Conservation (phyloP, 2,797 vertebrate genomes). For the Anguilla obscura region DNA sequence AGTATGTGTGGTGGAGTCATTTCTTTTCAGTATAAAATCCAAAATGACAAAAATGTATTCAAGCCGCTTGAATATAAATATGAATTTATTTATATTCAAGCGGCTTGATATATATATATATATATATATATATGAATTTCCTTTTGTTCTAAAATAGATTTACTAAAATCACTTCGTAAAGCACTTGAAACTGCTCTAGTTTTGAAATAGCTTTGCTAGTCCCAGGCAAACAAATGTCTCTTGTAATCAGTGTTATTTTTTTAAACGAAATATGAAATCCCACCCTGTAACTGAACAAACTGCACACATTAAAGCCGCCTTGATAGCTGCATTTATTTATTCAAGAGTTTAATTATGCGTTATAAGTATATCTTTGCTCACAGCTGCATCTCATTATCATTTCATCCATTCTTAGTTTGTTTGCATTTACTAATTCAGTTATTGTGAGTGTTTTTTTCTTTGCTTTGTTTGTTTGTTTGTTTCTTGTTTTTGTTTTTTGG, state of each 20-base stretch:
- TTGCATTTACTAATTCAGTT: slow-evolving; percentile 21
- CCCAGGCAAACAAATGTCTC: background rate
- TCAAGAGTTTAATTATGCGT: slow-evolving; percentile 28
- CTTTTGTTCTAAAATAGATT: background rate
- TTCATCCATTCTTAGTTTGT: slow-evolving; percentile 1
- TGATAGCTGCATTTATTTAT: slow-evolving; percentile 23
- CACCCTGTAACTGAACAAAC: background rate
- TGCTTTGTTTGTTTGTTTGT: too few species aligned
- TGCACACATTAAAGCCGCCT: background rate
- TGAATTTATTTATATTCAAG: too few species aligned
- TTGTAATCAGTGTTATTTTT: background rate
- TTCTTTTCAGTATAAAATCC: background rate
- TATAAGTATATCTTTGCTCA: slow-evolving; percentile 17
- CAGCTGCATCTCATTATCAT: slow-evolving; percentile 17
- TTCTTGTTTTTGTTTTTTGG: background rate
- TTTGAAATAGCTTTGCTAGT: background rate
- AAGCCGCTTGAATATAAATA: background rate
- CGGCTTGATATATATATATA: background rate
- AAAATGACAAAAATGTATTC: background rate
- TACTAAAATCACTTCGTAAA: background rate
- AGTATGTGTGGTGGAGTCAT: background rate
- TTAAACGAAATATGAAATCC: background rate
- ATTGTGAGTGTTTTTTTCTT: background rate
- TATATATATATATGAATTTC: background rate
- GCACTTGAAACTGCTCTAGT: background rate